Conservation (phyloP, 2,797 vertebrate genomes). For the Pitangus sulphuratus region DNA sequence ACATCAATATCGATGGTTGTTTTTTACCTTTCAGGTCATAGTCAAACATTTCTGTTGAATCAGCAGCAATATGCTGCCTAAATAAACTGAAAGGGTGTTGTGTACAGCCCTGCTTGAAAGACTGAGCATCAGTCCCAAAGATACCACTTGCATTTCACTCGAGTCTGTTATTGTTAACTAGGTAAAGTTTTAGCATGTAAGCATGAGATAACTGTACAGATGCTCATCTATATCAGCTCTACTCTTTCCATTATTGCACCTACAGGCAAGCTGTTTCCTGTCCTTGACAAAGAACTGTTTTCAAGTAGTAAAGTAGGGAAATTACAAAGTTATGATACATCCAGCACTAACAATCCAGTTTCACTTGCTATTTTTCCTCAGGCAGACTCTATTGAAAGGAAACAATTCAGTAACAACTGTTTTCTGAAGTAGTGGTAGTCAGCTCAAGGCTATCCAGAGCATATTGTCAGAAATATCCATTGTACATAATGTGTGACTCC, state of each 20-base stretch:
- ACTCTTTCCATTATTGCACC: not conserved
- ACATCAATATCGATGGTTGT: not conserved
- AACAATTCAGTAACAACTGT: conserved; percentile 50
- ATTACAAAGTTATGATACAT: conserved; percentile 28
- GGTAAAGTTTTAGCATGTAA: not conserved
- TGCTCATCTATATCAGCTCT: not conserved
- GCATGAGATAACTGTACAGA: not conserved
- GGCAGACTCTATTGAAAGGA: conserved; percentile 12
- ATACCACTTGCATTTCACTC: not conserved
- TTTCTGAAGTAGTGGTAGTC: conserved; percentile 28
- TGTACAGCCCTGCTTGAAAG: not conserved
- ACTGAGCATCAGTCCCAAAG: not conserved
- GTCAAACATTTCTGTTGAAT: not conserved
- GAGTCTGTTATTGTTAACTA: not conserved
- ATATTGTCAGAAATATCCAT: conserved; percentile 21
- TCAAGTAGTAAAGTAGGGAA: not conserved
- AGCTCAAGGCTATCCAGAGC: conserved; percentile 47
- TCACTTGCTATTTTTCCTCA: not conserved
- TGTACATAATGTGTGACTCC: not conserved
- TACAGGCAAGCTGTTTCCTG: not conserved
- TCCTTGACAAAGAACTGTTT: conserved; percentile 15
- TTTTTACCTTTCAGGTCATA: not conserved
- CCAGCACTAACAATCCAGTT: not conserved
- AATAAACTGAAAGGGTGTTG: not conserved
- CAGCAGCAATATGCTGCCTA: not conserved